Base-by-base conservation (phyloP, 2,797 vertebrate genomes). In the Kryptopterus vitreolus region DNA sequence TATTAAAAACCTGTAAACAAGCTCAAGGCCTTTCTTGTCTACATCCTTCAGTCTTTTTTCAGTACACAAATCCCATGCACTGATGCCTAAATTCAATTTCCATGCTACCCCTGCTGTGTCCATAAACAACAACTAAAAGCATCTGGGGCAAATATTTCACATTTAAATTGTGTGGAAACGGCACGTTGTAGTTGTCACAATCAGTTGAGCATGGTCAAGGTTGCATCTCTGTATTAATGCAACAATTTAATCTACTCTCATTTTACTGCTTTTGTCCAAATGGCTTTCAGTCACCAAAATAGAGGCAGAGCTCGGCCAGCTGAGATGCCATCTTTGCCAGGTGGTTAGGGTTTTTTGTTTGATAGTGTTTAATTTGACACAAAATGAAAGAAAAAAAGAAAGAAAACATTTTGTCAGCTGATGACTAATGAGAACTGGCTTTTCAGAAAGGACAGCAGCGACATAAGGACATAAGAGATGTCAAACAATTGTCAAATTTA, bases 141-240 rank as follows among this genome's bases (percentile, higher is more conserved):
- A 85, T 84, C 83, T 79, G 82, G 70, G 74, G 46, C 73, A 77
- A 84, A 85, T 81, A 80, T 84, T 85, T 81, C 76, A 76, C 81
- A 84, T 82, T 83, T 81, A 83, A 87, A 83, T 73, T 63, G 80
- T 59, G 53, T 62, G 66, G 87, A 82, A 82, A 71, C 72, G 78
- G 79, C 81, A 86, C 84, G 81, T 83, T 87, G 86, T 85, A 80
- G 86, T 83, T 85, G 87, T 86, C 82, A 84, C 78, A 86, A 86
- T 80, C 81, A 83, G 86, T 84, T 86, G 58, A 81, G 72, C 57
- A 72, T 29, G 63, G 75, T 78, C 78, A 85, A 82, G 77, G 78
- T 75, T 81, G 84, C 84, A 84, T 82, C 76, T 82, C 65, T 76
- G 57, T 81, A 80, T 33, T 65, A 76, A 46, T 58, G 15, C 13